These are phyloP conservation scores for Neostethus bicornis DNA, from an alignment of 2,797 vertebrate genomes.

Conservation along the genomic window DNA sequence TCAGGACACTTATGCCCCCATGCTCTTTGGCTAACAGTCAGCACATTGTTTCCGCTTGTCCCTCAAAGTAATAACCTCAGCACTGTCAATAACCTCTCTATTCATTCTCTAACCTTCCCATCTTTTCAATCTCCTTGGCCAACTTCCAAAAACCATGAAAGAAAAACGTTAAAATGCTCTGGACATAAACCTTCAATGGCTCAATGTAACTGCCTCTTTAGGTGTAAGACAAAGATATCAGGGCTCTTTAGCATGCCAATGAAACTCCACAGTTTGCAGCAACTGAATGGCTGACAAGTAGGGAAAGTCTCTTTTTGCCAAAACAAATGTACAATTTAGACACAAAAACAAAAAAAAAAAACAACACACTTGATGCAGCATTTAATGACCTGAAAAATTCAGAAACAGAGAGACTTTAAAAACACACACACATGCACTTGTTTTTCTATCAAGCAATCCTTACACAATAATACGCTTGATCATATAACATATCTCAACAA, in stretches of 20 bases:
- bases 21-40: conserved; percentile 83
- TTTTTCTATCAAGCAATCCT: conserved; percentile 16
- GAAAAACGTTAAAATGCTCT: conserved; percentile 71
- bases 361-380: conserved; percentile 28
- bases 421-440: conserved; percentile 15
- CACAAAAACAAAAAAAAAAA: conserved; percentile 36
- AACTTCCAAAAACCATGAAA: conserved; percentile 67
- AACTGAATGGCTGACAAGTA: conserved; percentile 44
- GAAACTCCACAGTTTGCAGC: conserved; percentile 64
- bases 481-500: conserved; percentile 59
- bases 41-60: conserved; percentile 85
- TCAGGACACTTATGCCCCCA: conserved; percentile 83
- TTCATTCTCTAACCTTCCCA: conserved; percentile 67
- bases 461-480: conserved; percentile 61
- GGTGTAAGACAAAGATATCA: conserved; percentile 79
- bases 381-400: conserved; percentile 19
- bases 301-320: conserved; percentile 60
- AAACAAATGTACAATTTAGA: conserved; percentile 60
- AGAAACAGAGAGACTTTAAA: conserved; percentile 10
- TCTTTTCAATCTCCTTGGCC: conserved; percentile 77
- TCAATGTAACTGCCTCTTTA: conserved; percentile 78
- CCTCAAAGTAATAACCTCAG: conserved; percentile 77
- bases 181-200: conserved; percentile 75
- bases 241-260: conserved; percentile 78
- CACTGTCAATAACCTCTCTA: conserved; percentile 80